These are phyloP conservation scores for Alfaro cultratus DNA, from an alignment of 2,797 vertebrate genomes.

Conservation along the genomic window DNA sequence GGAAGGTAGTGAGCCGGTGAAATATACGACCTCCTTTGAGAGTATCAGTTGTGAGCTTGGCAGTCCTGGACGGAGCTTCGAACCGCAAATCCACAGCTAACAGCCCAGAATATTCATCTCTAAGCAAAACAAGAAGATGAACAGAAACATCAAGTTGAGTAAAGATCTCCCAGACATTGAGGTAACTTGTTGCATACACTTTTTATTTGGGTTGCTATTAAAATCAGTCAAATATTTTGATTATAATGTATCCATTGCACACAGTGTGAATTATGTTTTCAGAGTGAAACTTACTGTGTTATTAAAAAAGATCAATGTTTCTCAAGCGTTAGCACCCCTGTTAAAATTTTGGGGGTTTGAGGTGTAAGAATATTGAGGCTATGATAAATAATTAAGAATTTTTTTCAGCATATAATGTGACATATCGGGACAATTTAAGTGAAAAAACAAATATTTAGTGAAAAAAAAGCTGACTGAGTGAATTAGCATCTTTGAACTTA, in stretches of 20 bases:
- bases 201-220: neutral
- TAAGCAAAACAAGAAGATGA: neutral
- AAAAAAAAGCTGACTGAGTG: neutral
- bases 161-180: conserved; percentile 77
- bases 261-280: neutral
- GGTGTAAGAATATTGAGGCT: neutral
- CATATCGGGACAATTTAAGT: neutral
- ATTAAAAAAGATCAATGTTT: neutral
- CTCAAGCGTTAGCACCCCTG: neutral
- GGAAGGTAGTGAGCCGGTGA: neutral
- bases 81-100: conserved; percentile 40
- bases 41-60: conserved; percentile 22
- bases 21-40: neutral
- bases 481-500: neutral
- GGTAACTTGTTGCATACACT: conserved; percentile 45
- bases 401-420: neutral
- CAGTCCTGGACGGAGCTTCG: conserved; percentile 58
- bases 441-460: neutral
- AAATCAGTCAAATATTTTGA: neutral
- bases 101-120: neutral
- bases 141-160: conserved; percentile 63
- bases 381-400: neutral
- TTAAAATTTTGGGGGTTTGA: neutral
- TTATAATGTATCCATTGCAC: neutral
- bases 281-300: neutral